Conservation (phyloP, 1,140 invertebrate species). For the Manduca sexta region DNA sequence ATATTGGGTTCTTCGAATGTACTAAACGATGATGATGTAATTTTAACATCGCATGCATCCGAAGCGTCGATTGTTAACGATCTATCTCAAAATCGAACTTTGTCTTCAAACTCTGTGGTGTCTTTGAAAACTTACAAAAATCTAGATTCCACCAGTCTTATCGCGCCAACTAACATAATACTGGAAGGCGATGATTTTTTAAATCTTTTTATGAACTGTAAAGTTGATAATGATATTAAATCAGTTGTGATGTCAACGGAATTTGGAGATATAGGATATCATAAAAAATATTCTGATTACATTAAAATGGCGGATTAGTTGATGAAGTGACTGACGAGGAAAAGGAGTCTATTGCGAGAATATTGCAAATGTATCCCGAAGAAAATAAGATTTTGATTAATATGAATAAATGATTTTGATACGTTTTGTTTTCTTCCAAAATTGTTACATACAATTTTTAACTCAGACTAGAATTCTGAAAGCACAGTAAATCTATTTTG, state of each 20-base stretch:
- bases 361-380: conserved; percentile 42
- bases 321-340: conserved; percentile 18
- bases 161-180: conserved; percentile 17
- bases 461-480: too few species aligned
- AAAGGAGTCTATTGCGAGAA: conserved; percentile 21
- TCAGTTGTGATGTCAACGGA: conserved; percentile 33
- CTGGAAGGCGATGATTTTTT: conserved; percentile 30
- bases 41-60: conserved; percentile 6
- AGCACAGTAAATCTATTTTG: too few species aligned
- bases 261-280: conserved; percentile 50
- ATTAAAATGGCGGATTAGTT: conserved; percentile 14
- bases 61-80: conserved; percentile 15
- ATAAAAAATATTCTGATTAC: conserved; percentile 41
- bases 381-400: conserved; percentile 33
- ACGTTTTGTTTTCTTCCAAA: neutral
- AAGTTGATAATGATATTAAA: conserved; percentile 6
- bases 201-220: conserved; percentile 29
- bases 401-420: conserved; percentile 8
- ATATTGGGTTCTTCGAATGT: conserved; percentile 39
- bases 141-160: conserved; percentile 44
- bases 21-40: conserved; percentile 32
- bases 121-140: conserved; percentile 50
- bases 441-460: neutral
- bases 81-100: conserved; percentile 19
- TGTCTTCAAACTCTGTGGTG: conserved; percentile 31